Base-by-base conservation (phyloP, 2,797 vertebrate species). In the Myiothlypis coronata region DNA sequence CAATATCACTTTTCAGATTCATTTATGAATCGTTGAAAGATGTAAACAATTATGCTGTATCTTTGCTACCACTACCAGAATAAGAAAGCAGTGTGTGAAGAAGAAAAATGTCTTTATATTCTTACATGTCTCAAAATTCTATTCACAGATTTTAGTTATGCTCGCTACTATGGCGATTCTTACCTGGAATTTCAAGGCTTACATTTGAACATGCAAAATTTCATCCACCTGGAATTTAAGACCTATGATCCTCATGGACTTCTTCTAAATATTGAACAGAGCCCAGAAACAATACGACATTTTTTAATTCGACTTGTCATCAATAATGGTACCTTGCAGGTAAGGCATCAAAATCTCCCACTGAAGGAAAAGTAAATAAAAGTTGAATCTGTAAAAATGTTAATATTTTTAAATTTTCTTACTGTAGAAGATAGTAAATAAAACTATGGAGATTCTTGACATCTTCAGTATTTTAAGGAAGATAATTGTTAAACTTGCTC, bases 121-220 rank as follows among this genome's bases (percentile, higher is more conserved):
- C 28, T 94, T 75, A 59, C 46, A 18, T 85, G 6, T 96, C 49
- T 93, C 46, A 88, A 91, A 91, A 69, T 94, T 96, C 9, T 81
- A 2, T 95, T 82, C 50, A 77, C 95, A 99, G 98, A 98, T 96
- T 96, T 97, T 68, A 98, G 90, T 87, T 98, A 97, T 78, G 67
- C 96, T 80, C 96, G 30, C 20, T 99, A 98, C 95, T 97, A 97
- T 44, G 98, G 98, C 46, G 92, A 98, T 95, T 98, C 98, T 39
- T 98, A 98, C 93, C 94, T 98, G 97, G 98, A 98, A 97, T 99
- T 99, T 97, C 95, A 97, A 74, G 97, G 98, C 59, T 95, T 98
- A 78, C 87, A 95, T 95, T 97, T 98, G 59, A 94, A 91, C 11
- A n/a, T 69, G 28, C 80, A 98, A 89, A 98, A 98, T 91, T 98